Percentiles rank a stretch among this genome's conserved stretches.
phyloP scores from a whole-genome alignment of 2,113 vertebrate genomes.

The Verasper variegatus region DNA sequence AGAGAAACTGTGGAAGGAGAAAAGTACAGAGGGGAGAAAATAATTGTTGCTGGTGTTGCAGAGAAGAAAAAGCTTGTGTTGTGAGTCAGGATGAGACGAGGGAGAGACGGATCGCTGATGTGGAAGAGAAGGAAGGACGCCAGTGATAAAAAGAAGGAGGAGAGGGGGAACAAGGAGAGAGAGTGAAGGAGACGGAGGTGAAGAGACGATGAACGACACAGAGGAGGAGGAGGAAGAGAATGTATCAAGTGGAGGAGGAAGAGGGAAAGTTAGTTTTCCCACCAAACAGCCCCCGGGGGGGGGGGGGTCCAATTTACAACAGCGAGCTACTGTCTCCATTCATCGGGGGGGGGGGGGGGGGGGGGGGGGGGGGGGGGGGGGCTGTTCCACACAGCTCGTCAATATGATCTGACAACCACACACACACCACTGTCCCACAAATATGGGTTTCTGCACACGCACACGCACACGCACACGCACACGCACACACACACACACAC shows the following conservation, averaged over 20 bases:
- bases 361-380: too few relatives aligned
- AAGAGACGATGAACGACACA: background rate
- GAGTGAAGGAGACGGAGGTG: background rate
- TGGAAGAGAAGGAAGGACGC: background rate
- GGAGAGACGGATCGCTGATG: background rate
- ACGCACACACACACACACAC: conserved; percentile 14
- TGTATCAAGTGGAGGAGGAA: background rate
- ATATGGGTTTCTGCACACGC: background rate
- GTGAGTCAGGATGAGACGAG: background rate
- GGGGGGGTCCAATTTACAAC: background rate
- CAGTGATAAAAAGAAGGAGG: background rate
- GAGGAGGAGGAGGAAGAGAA: too few relatives aligned
- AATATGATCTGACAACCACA: conserved; percentile 38
- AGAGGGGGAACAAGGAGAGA: background rate
- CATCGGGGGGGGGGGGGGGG: background rate
- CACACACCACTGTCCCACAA: background rate
- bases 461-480: background rate
- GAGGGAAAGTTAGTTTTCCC: conserved; percentile 41
- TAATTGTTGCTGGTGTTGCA: background rate
- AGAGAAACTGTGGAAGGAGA: background rate
- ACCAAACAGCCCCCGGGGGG: conserved; percentile 27
- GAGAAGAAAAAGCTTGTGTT: background rate
- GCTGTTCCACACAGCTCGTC: conserved; percentile 6
- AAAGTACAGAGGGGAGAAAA: background rate
- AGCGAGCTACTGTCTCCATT: too few relatives aligned